Evolutionary conservation across 1,140 invertebrate genomes (phyloP).

Genomic region (Lepidotrigona ventralis): DNA sequence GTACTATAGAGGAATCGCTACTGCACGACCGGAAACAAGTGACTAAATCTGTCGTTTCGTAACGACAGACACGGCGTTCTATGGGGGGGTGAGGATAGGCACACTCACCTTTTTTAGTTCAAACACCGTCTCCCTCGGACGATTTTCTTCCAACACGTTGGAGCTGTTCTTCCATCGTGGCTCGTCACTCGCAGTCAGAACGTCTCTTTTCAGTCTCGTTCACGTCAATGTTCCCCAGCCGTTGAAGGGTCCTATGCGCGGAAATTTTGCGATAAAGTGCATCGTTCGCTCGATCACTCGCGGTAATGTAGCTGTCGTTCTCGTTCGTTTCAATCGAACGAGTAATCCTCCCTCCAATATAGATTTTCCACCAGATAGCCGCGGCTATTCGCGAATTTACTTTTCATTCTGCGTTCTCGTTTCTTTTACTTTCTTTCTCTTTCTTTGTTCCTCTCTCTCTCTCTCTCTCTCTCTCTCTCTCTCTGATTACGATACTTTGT

Average conservation of each 20-base stretch:
- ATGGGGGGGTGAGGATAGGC: neutral
- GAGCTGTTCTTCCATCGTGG: neutral
- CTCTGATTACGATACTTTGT: neutral
- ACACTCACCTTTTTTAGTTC: conserved; percentile 35
- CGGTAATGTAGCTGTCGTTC: conserved; percentile 6
- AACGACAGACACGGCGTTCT: neutral
- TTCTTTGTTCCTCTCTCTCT: too few species aligned
- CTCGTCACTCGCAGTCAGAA: neutral
- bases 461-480: neutral
- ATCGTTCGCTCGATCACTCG: conserved; percentile 21
- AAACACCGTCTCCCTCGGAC: neutral
- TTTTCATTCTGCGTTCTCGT: neutral
- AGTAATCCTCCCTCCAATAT: neutral
- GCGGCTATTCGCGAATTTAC: neutral
- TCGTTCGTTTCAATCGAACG: neutral
- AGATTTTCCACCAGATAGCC: too few species aligned
- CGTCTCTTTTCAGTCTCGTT: neutral
- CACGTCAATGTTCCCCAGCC: neutral
- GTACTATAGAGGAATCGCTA: too few species aligned
- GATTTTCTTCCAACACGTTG: neutral
- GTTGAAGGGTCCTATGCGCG: neutral
- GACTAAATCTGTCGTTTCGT: too few species aligned
- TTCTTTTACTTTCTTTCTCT: neutral
- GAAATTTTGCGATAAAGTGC: neutral
- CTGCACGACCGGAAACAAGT: too few species aligned